phyloP scores from a whole-genome alignment of 2,888 invertebrate species.

The Synanthedon vespiformis region DNA sequence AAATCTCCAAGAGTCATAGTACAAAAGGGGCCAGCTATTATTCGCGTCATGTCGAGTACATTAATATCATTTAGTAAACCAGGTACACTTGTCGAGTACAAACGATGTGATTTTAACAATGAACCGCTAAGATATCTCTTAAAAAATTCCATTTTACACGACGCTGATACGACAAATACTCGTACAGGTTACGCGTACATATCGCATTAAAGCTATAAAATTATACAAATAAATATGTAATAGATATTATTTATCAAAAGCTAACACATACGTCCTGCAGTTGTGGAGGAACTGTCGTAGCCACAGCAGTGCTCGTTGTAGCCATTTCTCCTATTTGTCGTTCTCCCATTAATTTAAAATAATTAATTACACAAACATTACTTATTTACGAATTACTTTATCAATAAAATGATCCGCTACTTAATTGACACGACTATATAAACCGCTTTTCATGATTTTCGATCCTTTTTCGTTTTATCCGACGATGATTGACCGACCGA shows the following conservation, averaged over 20 bases:
- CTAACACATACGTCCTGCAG: slow-evolving; percentile 41
- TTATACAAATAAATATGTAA: background rate
- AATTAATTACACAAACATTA: too few species aligned
- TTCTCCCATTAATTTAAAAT: slow-evolving; percentile 45
- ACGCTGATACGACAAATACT: background rate
- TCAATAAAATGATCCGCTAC: too few species aligned
- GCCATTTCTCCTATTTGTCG: slow-evolving; percentile 51
- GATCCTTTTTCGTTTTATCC: too few species aligned
- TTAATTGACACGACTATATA: too few species aligned
- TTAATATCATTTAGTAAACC: slow-evolving; percentile 78
- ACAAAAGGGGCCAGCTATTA: slow-evolving; percentile 94
- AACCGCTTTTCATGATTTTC: too few species aligned
- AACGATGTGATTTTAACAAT: slow-evolving; percentile 3
- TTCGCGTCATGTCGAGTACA: slow-evolving; percentile 84
- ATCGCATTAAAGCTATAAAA: background rate
- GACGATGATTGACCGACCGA: too few species aligned
- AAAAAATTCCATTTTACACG: background rate
- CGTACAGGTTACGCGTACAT: background rate
- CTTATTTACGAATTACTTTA: too few species aligned
- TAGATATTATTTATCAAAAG: background rate
- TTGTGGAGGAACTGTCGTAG: slow-evolving; percentile 36
- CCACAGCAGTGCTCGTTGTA: slow-evolving; percentile 53
- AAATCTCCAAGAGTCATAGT: slow-evolving; percentile 94
- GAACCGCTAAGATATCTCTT: slow-evolving; percentile 1
- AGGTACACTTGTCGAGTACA: slow-evolving; percentile 27